These are phyloP conservation scores for Drosophila tani DNA, from an alignment of 1,140 invertebrate species.

Conservation along the genomic window DNA sequence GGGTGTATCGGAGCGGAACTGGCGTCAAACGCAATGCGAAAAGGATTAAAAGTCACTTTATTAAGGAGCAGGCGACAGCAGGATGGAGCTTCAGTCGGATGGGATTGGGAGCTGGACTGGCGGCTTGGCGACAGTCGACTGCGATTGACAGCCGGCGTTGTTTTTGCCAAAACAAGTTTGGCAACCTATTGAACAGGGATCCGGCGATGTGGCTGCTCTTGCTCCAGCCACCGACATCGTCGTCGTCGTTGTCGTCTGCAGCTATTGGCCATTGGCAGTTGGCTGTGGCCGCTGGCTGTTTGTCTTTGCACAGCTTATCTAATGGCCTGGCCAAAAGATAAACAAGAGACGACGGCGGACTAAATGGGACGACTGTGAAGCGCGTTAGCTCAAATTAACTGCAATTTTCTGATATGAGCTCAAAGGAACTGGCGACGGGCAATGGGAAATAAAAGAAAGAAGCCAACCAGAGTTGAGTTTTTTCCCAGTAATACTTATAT, in stretches of 20 bases:
- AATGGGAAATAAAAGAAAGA: constrained; percentile 21
- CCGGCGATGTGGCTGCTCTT: constrained; percentile 27
- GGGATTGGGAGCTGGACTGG: constrained; percentile 1
- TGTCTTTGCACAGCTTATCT: constrained; percentile 76
- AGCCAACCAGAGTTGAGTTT: background rate
- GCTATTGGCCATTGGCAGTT: constrained; percentile 42
- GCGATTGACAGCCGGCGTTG: constrained; percentile 56
- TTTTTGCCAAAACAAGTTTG: constrained; percentile 68
- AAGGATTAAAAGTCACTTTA: constrained; percentile 83
- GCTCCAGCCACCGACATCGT: constrained; percentile 27
- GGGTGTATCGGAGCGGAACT: constrained; percentile 56
- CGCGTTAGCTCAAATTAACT: constrained; percentile 81
- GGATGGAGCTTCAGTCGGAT: constrained; percentile 12
- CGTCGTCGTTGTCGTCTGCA: constrained; percentile 22
- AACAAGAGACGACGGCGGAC: constrained; percentile 65
- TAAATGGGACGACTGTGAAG: constrained; percentile 60
- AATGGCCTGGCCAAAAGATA: constrained; percentile 75
- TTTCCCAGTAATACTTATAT: constrained; percentile 4
- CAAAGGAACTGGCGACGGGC: constrained; percentile 22
- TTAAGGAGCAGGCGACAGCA: constrained; percentile 60
- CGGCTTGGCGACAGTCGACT: constrained; percentile 26
- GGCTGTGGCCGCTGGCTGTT: constrained; percentile 60
- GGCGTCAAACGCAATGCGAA: constrained; percentile 79
- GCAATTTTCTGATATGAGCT: constrained; percentile 68
- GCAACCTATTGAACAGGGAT: constrained; percentile 63